Evolutionary conservation across 2,888 invertebrate genomes (phyloP).

Genomic region (Apamea crenata): DNA sequence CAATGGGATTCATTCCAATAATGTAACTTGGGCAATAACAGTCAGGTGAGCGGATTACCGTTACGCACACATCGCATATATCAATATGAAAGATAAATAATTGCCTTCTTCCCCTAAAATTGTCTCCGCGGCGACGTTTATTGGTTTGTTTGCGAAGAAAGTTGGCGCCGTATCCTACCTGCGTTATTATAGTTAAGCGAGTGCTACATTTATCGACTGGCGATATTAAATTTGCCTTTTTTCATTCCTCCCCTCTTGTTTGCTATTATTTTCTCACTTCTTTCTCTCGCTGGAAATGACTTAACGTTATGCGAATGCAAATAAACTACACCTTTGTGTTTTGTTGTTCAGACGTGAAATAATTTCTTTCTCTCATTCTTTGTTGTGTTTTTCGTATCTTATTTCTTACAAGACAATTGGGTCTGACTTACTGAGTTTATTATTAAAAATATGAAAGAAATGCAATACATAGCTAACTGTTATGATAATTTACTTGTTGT

Average conservation of each 20-base stretch:
- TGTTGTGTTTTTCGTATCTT: slow-evolving; percentile 47
- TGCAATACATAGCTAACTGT: not conserved
- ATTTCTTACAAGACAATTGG: slow-evolving; percentile 41
- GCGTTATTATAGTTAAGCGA: slow-evolving; percentile 72
- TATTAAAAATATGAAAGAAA: slow-evolving; percentile 13
- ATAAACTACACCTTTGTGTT: slow-evolving; percentile 67
- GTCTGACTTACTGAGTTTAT: slow-evolving; percentile 33
- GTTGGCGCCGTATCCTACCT: slow-evolving; percentile 81
- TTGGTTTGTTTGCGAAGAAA: slow-evolving; percentile 84
- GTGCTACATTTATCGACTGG: slow-evolving; percentile 73
- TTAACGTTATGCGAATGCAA: slow-evolving; percentile 66
- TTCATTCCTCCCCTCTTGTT: slow-evolving; percentile 61
- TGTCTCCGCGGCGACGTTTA: slow-evolving; percentile 83
- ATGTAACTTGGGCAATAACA: slow-evolving; percentile 66
- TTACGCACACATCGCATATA: slow-evolving; percentile 70
- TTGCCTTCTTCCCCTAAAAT: slow-evolving; percentile 78
- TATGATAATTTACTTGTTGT: not conserved
- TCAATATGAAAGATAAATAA: slow-evolving; percentile 83
- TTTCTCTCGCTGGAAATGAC: slow-evolving; percentile 66
- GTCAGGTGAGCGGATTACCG: slow-evolving; percentile 69
- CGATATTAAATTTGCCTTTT: slow-evolving; percentile 74
- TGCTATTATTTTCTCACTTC: slow-evolving; percentile 64
- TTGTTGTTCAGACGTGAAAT: slow-evolving; percentile 66
- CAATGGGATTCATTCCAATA: slow-evolving; percentile 66
- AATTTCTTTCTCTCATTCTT: slow-evolving; percentile 56